These are phyloP conservation scores for Zophobas atratus DNA, from an alignment of 1,140 invertebrate species.

Conservation along the genomic window DNA sequence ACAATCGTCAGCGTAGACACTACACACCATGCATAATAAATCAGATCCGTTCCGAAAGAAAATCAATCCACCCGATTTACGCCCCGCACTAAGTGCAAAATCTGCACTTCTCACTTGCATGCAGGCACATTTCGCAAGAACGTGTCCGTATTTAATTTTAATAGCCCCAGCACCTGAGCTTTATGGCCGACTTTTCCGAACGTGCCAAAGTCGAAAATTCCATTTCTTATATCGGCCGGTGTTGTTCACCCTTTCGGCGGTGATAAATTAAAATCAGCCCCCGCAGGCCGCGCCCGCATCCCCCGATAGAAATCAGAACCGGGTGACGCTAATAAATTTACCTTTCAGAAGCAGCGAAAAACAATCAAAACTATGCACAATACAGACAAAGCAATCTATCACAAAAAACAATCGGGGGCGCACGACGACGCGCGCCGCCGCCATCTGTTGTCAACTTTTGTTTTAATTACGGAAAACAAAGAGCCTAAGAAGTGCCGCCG, in stretches of 20 bases:
- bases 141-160: slow-evolving; percentile 37
- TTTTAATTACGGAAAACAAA: slow-evolving; percentile 67
- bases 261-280: slow-evolving; percentile 35
- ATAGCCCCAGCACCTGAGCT: slow-evolving; percentile 18
- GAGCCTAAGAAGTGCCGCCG: slow-evolving; percentile 61
- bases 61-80: neutral
- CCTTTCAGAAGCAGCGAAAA: slow-evolving; percentile 65
- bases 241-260: neutral
- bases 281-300: neutral
- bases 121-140: slow-evolving; percentile 13
- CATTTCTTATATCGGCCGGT: slow-evolving; percentile 5
- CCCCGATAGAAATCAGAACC: slow-evolving; percentile 63
- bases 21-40: no score
- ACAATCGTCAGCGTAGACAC: no score
- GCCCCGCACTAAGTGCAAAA: neutral
- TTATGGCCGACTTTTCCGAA: slow-evolving; percentile 11
- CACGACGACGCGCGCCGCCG: slow-evolving; percentile 52
- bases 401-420: slow-evolving; percentile 66
- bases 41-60: neutral
- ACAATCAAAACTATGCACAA: slow-evolving; percentile 67
- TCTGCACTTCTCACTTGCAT: slow-evolving; percentile 17
- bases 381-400: slow-evolving; percentile 67
- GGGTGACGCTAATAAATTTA: slow-evolving; percentile 66
- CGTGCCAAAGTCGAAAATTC: neutral
- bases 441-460: slow-evolving; percentile 67